phyloP scores from a whole-genome alignment of 2,797 vertebrate genomes.

The Gadopsis bispinosus region DNA sequence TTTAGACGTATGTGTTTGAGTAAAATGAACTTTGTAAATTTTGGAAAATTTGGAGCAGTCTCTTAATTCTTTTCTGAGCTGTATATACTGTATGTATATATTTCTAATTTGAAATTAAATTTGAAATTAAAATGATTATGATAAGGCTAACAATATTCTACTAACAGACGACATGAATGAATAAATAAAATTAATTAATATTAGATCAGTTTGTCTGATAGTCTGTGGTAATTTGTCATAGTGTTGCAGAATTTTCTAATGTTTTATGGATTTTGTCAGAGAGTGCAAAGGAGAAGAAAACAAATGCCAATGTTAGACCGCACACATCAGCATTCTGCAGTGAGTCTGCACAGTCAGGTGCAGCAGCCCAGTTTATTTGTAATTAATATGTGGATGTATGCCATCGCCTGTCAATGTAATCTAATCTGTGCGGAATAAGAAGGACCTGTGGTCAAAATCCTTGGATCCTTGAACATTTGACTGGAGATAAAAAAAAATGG shows the following conservation, averaged over 20 bases:
- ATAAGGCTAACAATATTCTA: neutral
- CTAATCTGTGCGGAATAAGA: slow-evolving; percentile 2
- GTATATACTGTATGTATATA: no score
- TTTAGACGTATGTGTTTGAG: no score
- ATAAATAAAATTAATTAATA: neutral
- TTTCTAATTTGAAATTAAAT: neutral
- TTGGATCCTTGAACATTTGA: slow-evolving; percentile 44
- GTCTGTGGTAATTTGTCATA: neutral
- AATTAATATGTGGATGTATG: slow-evolving; percentile 26
- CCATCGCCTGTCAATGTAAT: slow-evolving; percentile 11
- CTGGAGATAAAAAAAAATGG: slow-evolving; percentile 33
- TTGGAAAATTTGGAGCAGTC: no score
- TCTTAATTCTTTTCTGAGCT: no score
- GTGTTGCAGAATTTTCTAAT: neutral
- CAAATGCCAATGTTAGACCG: neutral
- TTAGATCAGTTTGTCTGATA: neutral
- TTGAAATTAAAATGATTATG: neutral
- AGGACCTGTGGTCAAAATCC: slow-evolving; percentile 13
- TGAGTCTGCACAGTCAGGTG: neutral
- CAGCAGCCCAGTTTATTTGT: slow-evolving; percentile 16
- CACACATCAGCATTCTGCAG: neutral
- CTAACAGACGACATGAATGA: neutral
- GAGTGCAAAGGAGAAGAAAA: neutral
- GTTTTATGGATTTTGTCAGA: neutral
- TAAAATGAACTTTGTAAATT: no score